Evolutionary conservation across 1,140 invertebrate genomes (phyloP).

Genomic region (Bombus superbus): DNA sequence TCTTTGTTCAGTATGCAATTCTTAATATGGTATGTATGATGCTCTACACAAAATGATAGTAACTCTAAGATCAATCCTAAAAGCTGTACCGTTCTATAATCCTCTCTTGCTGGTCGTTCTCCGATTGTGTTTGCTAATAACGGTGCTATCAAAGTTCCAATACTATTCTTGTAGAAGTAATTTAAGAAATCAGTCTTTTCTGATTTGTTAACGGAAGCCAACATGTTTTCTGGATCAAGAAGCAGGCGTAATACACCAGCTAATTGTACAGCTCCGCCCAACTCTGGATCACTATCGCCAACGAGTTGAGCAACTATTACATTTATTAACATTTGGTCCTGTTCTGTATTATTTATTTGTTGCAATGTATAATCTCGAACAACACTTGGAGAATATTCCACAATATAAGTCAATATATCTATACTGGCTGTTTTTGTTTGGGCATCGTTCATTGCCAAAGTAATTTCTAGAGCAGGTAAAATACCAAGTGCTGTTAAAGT

Average conservation of each 20-base stretch:
- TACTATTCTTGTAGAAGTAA: constrained; percentile 99
- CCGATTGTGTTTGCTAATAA: constrained; percentile 94
- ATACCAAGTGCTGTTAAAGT: constrained; percentile 97
- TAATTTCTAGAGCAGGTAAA: constrained; percentile 96
- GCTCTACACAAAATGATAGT: constrained; percentile 99
- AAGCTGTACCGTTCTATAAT: constrained; percentile 97
- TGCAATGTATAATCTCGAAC: constrained; percentile 98
- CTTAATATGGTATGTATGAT: constrained; percentile 99
- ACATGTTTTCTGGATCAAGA: constrained; percentile 99
- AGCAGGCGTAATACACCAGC: constrained; percentile 96
- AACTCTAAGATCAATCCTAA: constrained; percentile 97
- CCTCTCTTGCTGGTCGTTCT: constrained; percentile 94
- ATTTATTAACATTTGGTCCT: constrained; percentile 97
- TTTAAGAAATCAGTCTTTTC: constrained; percentile 99
- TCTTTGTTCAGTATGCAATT: constrained; percentile 99
- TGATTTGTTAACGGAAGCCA: constrained; percentile 95
- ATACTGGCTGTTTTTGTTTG: constrained; percentile 98
- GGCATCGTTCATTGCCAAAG: constrained; percentile 95
- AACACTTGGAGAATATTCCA: constrained; percentile 98
- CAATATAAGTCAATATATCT: constrained; percentile 98
- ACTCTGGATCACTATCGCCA: constrained; percentile 92
- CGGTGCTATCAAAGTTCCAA: constrained; percentile 96
- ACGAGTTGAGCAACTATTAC: constrained; percentile 99
- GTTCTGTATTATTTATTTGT: constrained; percentile 93
- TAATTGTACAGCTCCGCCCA: constrained; percentile 97